Evolutionary conservation across 2,113 vertebrate species (phyloP).

Genomic region (Ciconia stormi): DNA sequence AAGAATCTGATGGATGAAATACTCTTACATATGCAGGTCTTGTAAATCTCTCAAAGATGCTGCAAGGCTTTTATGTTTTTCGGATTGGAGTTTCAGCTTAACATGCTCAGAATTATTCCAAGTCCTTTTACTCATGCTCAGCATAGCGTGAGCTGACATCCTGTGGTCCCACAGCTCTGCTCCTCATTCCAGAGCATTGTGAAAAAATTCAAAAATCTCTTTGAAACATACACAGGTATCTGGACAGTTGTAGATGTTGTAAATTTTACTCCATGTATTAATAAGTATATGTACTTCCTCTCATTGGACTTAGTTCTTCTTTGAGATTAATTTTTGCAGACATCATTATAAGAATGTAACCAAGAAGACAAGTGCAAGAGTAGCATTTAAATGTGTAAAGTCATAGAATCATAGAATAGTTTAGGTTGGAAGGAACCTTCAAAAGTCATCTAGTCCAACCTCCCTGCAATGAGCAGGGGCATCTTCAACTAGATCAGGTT

Average conservation of each 20-base stretch:
- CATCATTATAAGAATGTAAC: not conserved
- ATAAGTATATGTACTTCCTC: not conserved
- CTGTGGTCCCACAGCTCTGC: not conserved
- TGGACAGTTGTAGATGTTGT: not conserved
- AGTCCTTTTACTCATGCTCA: not conserved
- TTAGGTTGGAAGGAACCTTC: not conserved
- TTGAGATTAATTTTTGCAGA: not conserved
- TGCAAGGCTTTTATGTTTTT: not conserved
- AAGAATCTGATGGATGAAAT: not conserved
- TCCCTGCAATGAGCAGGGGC: not conserved
- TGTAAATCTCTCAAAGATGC: not conserved
- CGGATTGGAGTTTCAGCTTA: not conserved
- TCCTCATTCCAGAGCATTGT: not conserved
- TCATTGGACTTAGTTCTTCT: not conserved
- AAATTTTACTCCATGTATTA: not conserved
- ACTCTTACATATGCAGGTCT: not conserved
- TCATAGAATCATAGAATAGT: not conserved
- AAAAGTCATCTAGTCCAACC: not conserved
- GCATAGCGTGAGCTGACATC: not conserved
- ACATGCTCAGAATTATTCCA: not conserved
- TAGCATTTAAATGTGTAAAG: not conserved
- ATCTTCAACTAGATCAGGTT: not conserved
- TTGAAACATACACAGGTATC: not conserved
- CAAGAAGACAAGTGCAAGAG: not conserved
- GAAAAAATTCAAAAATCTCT: not conserved